Evolutionary conservation across 1,140 invertebrate species (phyloP).

Genomic region (Linepithema humile): DNA sequence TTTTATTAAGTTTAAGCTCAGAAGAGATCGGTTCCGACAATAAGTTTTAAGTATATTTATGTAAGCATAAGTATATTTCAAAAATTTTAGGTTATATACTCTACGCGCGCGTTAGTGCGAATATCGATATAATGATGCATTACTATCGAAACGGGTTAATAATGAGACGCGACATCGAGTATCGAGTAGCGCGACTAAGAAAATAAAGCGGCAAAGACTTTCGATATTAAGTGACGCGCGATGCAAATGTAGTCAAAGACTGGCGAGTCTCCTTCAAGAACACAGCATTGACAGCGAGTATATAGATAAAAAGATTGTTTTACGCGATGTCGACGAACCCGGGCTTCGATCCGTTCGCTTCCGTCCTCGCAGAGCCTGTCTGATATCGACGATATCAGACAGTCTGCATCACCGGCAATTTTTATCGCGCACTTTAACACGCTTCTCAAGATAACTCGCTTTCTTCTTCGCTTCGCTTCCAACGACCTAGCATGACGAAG

Average conservation of each 20-base stretch:
- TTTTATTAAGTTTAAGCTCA: background rate
- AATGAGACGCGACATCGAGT: constrained; percentile 30
- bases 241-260: constrained; percentile 54
- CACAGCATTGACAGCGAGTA: constrained; percentile 41
- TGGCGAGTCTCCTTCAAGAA: constrained; percentile 32
- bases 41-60: too few species aligned
- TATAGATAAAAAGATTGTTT: constrained; percentile 56
- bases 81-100: constrained; percentile 13
- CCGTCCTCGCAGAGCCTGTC: background rate
- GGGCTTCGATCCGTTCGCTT: constrained; percentile 28
- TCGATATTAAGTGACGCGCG: constrained; percentile 52
- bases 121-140: background rate
- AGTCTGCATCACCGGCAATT: constrained; percentile 50
- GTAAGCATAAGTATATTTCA: too few species aligned
- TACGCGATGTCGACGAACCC: constrained; percentile 54
- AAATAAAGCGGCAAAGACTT: constrained; percentile 38
- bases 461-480: background rate
- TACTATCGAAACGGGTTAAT: constrained; percentile 27
- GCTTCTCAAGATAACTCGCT: constrained; percentile 43
- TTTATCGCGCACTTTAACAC: constrained; percentile 46
- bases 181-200: constrained; percentile 40
- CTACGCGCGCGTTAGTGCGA: background rate
- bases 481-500: background rate
- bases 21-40: background rate
- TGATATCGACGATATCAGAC: constrained; percentile 42